Evolutionary conservation across 1,140 invertebrate genomes (phyloP).

Genomic region (Sipha flava): DNA sequence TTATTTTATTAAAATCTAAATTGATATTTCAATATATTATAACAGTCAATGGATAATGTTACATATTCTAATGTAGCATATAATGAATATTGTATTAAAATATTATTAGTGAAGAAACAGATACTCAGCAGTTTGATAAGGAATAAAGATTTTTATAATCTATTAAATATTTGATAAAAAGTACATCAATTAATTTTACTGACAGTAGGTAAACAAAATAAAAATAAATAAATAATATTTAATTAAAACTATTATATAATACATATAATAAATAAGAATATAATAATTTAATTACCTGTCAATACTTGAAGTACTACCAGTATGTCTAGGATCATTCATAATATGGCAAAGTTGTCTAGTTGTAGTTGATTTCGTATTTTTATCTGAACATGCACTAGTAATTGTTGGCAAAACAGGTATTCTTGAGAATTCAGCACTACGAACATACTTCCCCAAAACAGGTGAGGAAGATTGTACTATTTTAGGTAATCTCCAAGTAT

Average conservation of each 20-base stretch:
- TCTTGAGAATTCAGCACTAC: slow-evolving; percentile 31
- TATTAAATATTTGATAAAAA: too few species aligned
- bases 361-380: slow-evolving; percentile 9
- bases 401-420: slow-evolving; percentile 33
- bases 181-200: too few species aligned
- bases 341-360: slow-evolving; percentile 27
- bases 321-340: slow-evolving; percentile 22
- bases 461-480: not conserved
- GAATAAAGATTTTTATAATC: too few species aligned
- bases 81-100: too few species aligned
- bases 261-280: not conserved
- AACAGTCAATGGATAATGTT: too few species aligned
- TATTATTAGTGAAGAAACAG: too few species aligned
- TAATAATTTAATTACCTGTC: not conserved
- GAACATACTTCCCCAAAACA: slow-evolving; percentile 1
- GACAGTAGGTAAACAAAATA: too few species aligned
- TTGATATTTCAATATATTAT: too few species aligned
- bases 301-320: slow-evolving; percentile 24
- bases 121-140: too few species aligned
- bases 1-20: too few species aligned
- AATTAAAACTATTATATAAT: not conserved
- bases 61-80: too few species aligned
- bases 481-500: slow-evolving; percentile 33
- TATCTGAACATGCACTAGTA: slow-evolving; percentile 12
- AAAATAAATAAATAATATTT: too few species aligned